Evolutionary conservation across 2,888 invertebrate species (phyloP).

Genomic region (Ommatoiulus sabulosus): DNA sequence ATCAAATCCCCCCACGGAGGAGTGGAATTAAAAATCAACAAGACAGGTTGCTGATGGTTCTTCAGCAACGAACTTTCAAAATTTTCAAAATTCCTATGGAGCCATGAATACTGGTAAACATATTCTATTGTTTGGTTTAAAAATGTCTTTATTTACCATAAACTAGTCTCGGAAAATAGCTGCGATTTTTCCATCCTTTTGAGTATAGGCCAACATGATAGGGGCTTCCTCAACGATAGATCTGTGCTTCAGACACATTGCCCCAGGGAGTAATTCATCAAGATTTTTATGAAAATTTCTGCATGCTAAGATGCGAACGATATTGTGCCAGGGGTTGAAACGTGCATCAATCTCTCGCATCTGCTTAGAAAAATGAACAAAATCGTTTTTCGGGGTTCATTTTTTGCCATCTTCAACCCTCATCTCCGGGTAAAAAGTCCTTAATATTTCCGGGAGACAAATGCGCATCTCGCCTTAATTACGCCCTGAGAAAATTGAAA

Average conservation of each 20-base stretch:
- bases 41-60: too few species aligned
- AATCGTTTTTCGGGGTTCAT: not conserved
- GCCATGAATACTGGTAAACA: too few species aligned
- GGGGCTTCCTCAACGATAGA: not conserved
- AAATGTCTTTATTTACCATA: too few species aligned
- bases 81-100: too few species aligned
- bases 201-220: not conserved
- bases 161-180: too few species aligned
- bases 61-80: too few species aligned
- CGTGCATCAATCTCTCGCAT: constrained; percentile 26
- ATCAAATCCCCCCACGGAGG: too few species aligned
- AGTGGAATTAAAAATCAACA: too few species aligned
- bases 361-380: constrained; percentile 30
- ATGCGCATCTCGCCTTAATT: not conserved
- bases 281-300: constrained; percentile 1
- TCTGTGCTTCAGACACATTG: not conserved
- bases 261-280: constrained; percentile 38
- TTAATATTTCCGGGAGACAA: constrained; percentile 35
- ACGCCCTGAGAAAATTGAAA: constrained; percentile 8
- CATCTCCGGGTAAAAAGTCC: not conserved
- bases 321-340: not conserved
- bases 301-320: not conserved
- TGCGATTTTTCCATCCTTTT: too few species aligned
- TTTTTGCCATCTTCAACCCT: not conserved
- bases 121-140: too few species aligned